A percentile compares a stretch with the other conserved stretches of the same genome.
These are phyloP conservation scores for Aurelia aurita DNA, from an alignment of 30 jellyfish, hydroid and myxozoan species.

Conservation along the genomic window DNA sequence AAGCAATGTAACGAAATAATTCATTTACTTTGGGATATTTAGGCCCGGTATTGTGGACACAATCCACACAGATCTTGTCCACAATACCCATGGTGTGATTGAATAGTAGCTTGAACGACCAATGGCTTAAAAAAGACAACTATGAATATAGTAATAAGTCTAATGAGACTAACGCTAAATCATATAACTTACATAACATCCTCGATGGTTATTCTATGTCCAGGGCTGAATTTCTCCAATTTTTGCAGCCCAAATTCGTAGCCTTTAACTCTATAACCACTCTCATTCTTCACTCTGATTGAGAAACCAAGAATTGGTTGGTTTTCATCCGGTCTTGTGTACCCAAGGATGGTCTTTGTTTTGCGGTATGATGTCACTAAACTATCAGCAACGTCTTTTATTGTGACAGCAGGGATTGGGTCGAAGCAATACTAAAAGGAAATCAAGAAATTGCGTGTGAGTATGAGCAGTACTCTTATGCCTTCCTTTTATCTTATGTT, in stretches of 20 bases:
- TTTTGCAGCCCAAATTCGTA: slow-evolving; percentile 88
- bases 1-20: too few species aligned
- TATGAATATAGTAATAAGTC: too few species aligned
- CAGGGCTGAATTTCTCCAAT: slow-evolving; percentile 77
- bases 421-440: slow-evolving; percentile 87
- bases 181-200: slow-evolving; percentile 81
- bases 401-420: slow-evolving; percentile 91
- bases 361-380: slow-evolving; percentile 81
- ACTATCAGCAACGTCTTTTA: slow-evolving; percentile 88
- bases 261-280: slow-evolving; percentile 81
- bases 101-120: too few species aligned
- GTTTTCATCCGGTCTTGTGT: slow-evolving; percentile 78
- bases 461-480: too few species aligned
- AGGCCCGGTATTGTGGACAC: too few species aligned
- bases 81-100: too few species aligned
- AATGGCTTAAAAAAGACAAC: too few species aligned
- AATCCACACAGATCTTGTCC: too few species aligned
- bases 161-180: too few species aligned
- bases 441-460: not conserved
- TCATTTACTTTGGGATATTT: too few species aligned
- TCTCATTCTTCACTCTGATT: slow-evolving; percentile 80
- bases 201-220: slow-evolving; percentile 61
- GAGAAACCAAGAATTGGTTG: slow-evolving; percentile 94
- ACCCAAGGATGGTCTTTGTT: slow-evolving; percentile 67
- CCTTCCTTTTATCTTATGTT: too few species aligned